Conservation (phyloP, 1,140 invertebrate genomes). For the Danaus melanippus region DNA sequence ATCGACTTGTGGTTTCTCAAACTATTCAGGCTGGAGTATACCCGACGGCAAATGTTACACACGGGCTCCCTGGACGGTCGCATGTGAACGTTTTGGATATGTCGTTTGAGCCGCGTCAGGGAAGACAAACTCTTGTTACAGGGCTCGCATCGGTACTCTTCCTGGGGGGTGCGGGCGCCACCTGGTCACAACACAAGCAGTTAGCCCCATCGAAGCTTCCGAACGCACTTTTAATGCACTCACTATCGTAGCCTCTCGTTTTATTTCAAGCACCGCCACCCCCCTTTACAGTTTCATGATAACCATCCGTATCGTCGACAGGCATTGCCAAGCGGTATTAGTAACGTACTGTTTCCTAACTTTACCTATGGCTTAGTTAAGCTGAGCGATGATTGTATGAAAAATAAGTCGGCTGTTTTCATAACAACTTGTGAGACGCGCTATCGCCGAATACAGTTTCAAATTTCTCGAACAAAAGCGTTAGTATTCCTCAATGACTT, state of each 20-base stretch:
- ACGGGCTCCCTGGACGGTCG: constrained; percentile 87
- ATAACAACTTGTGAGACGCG: constrained; percentile 26
- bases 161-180: constrained; percentile 74
- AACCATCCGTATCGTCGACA: constrained; percentile 52
- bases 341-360: constrained; percentile 44
- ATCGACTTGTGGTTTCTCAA: constrained; percentile 91
- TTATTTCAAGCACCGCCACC: constrained; percentile 63
- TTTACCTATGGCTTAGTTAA: constrained; percentile 49
- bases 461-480: constrained; percentile 55
- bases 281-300: constrained; percentile 53
- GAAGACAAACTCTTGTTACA: constrained; percentile 91
- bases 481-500: constrained; percentile 62
- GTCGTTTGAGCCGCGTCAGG: constrained; percentile 85
- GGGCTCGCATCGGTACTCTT: constrained; percentile 88
- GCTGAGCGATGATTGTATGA: constrained; percentile 47
- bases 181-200: constrained; percentile 71
- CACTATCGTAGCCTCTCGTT: constrained; percentile 62
- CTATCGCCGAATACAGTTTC: constrained; percentile 34
- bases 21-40: constrained; percentile 90
- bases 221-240: constrained; percentile 70
- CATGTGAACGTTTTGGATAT: constrained; percentile 91
- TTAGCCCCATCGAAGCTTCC: constrained; percentile 69
- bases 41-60: constrained; percentile 90
- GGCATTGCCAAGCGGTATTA: constrained; percentile 59
- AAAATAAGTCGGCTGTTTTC: constrained; percentile 31